Conservation (phyloP, 1,140 invertebrate species). For the Aphidius gifuensis region DNA sequence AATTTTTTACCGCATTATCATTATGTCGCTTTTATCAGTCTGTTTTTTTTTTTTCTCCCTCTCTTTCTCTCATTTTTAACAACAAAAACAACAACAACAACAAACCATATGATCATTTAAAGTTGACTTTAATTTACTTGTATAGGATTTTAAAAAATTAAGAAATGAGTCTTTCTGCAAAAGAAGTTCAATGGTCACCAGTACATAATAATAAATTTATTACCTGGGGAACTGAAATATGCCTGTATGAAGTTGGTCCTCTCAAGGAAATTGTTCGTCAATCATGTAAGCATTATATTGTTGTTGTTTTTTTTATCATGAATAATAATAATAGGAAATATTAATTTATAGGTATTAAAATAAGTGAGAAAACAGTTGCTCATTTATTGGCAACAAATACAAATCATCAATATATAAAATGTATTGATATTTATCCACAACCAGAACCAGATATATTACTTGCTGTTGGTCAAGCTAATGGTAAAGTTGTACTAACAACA, state of each 20-base stretch:
- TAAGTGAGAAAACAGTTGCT: conserved; percentile 66
- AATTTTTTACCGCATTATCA: not conserved
- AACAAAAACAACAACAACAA: not conserved
- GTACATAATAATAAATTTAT: conserved; percentile 75
- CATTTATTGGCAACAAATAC: conserved; percentile 66
- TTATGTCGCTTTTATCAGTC: not conserved
- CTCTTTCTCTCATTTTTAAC: no score
- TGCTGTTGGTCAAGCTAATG: conserved; percentile 81
- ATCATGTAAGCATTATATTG: conserved; percentile 52
- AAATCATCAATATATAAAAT: conserved; percentile 69
- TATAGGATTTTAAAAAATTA: not conserved
- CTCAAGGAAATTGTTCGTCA: conserved; percentile 59
- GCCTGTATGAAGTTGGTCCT: conserved; percentile 72
- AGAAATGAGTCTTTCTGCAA: not conserved
- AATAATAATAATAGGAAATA: not conserved
- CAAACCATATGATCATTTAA: not conserved
- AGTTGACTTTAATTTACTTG: no score
- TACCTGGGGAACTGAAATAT: conserved; percentile 82
- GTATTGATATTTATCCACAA: conserved; percentile 75
- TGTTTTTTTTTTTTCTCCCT: not conserved
- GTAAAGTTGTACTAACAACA: conserved; percentile 76
- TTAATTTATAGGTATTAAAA: conserved; percentile 57
- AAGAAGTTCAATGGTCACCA: conserved; percentile 78
- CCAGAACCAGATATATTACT: conserved; percentile 72
- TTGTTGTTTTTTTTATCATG: conserved; percentile 6